Evolutionary conservation across 2,113 vertebrate genomes (phyloP).

Genomic region (Dicentrarchus labrax): DNA sequence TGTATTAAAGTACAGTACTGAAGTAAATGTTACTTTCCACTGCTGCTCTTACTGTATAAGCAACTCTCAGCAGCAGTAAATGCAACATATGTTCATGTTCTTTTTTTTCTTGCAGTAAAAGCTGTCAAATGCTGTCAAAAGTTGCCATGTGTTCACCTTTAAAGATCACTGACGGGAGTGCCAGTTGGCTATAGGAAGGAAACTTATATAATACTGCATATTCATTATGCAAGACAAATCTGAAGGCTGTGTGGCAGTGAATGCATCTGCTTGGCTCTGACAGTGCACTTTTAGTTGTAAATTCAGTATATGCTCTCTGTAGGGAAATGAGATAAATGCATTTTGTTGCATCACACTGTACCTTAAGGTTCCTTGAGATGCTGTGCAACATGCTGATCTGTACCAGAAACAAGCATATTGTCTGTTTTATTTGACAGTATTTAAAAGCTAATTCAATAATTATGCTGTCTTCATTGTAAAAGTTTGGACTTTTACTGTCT

Average conservation of each 20-base stretch:
- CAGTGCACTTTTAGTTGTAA: not conserved
- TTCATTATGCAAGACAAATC: not conserved
- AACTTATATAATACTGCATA: conserved; percentile 9
- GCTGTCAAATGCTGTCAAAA: conserved; percentile 2
- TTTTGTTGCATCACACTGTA: not conserved
- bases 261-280: not conserved
- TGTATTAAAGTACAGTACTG: not conserved
- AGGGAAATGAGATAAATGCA: not conserved
- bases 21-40: not conserved
- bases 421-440: not conserved
- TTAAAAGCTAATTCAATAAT: not conserved
- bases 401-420: not conserved
- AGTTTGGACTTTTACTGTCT: not conserved
- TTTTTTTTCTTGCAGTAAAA: not conserved
- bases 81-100: not conserved
- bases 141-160: conserved; percentile 2
- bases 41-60: no score
- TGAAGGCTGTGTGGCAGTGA: conserved; percentile 3
- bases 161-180: conserved; percentile 4
- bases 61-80: not conserved
- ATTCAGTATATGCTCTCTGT: not conserved
- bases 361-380: not conserved
- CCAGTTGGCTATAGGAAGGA: not conserved
- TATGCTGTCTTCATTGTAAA: not conserved
- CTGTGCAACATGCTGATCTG: not conserved